Evolutionary conservation across 1,140 invertebrate genomes (phyloP).

Genomic region (Ooceraea biroi): DNA sequence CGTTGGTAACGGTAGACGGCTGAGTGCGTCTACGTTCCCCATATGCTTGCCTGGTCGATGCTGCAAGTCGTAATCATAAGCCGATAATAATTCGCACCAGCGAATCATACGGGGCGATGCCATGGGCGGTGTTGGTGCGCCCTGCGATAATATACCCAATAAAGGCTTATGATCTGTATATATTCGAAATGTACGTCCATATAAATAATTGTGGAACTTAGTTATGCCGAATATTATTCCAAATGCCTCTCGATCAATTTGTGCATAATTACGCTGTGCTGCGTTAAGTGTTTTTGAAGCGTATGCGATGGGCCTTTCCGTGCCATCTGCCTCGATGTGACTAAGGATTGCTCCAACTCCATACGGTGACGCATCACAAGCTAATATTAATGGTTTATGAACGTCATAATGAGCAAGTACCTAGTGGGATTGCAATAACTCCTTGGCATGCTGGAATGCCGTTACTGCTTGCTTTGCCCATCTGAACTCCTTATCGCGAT

Average conservation of each 20-base stretch:
- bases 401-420: no score
- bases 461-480: no score
- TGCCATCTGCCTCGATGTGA: not conserved
- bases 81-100: not conserved
- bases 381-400: no score
- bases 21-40: no score
- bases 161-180: not conserved
- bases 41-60: no score
- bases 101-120: no score
- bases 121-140: not conserved
- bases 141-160: not conserved
- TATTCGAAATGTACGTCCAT: not conserved
- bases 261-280: not conserved
- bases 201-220: not conserved
- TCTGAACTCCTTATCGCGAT: no score
- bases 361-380: no score
- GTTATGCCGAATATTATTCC: not conserved
- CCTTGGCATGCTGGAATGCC: no score
- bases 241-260: not conserved
- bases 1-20: no score
- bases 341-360: not conserved
- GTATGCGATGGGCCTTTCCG: not conserved
- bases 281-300: not conserved
- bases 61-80: not conserved
- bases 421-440: no score